Base-by-base conservation (phyloP, 2,888 invertebrate genomes). In the Tubulanus polymorphus region DNA sequence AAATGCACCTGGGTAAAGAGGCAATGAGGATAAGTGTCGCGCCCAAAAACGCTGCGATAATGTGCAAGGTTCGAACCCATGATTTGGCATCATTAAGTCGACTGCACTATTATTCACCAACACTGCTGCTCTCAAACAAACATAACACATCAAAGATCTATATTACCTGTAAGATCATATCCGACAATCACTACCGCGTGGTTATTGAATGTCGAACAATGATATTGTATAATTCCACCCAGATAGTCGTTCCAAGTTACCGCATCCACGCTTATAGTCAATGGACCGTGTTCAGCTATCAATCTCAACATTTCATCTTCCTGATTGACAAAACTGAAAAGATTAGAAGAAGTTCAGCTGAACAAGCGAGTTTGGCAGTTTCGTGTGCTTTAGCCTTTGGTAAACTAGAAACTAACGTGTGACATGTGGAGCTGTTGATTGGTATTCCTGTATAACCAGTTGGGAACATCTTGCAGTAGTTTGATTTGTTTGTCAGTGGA, bases 111-210 rank as follows among this genome's bases (percentile, higher is more conserved):
- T n/a, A n/a, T n/a, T n/a, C n/a, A n/a, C n/a, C n/a, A n/a, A n/a
- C n/a, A n/a, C n/a, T n/a, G n/a, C n/a, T n/a, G n/a, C n/a, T n/a
- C n/a, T n/a, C n/a, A n/a, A n/a, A n/a, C n/a, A n/a, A n/a, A n/a
- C n/a, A n/a, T n/a, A n/a, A 32, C 23, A 30, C 28, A 32, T 32
- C 35, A n/a, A n/a, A n/a, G n/a, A 12, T 26, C 25, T n/a, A 46
- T 1, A n/a, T 54, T 63, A 3, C 84, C 86, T 5, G 85, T 84
- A 23, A 86, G 78, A 71, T 92, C 88, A 74, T 91, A 93, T 1
- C 93, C 92, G 0, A 92, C 87, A 51, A 92, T 71, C 74, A 90
- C 85, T 0, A 90, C 89, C 0, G 91, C 91, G 71, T 92, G 91
- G 76, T 91, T 91, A n/a, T 88, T 76, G 37, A 82, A 82, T 1